Evolutionary conservation across 2,113 vertebrate species (phyloP), one percentile per base, ranked within the genome.

Genomic region (Smithornis capensis): DNA sequence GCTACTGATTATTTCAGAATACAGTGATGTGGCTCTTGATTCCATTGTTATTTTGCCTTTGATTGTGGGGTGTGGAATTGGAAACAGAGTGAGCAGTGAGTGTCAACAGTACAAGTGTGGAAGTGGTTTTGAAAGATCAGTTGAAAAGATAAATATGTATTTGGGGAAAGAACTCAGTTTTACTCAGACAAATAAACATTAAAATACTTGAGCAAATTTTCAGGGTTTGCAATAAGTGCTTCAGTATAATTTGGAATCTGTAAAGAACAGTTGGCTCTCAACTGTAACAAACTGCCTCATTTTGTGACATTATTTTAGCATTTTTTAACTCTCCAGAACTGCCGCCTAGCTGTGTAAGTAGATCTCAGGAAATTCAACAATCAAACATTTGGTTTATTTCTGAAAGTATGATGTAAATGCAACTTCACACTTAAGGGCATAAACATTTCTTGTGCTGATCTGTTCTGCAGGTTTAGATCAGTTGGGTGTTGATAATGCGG

Each of bases 321-420:
- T 18, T 73, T 75, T 74, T 68, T 50, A 44, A 11, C 8, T 22
- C 22, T 5, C 8, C 42, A 19, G 27, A 49, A 9, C 49, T 50
- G 31, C 12, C 63, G 63, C 9, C 2, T 0, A 49, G 69, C 31
- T 15, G 3, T 55, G 25, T 37, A 16, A 0, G 2, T 62, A 6
- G 25, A 19, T 63, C 87, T 55, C 42, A 70, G 19, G 49, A 83
- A 56, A 63, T 10, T 5, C 22, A 42, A 28, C 67, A 92, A 12
- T 14, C 4, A 62, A 76, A 25, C 11, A 1, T 11, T 69, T 64
- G 8, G 4, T 49, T 83, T 65, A 37, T 49, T 69, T 90, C 71
- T 62, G 50, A 42, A 70, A 27, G 22, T 8, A 9, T 19, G 29
- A 35, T 77, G 4, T 18, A 84, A 89, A 27, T 42, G 33, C 16